Conservation (phyloP, 2,888 invertebrate species). For the Pollenia labialis region DNA sequence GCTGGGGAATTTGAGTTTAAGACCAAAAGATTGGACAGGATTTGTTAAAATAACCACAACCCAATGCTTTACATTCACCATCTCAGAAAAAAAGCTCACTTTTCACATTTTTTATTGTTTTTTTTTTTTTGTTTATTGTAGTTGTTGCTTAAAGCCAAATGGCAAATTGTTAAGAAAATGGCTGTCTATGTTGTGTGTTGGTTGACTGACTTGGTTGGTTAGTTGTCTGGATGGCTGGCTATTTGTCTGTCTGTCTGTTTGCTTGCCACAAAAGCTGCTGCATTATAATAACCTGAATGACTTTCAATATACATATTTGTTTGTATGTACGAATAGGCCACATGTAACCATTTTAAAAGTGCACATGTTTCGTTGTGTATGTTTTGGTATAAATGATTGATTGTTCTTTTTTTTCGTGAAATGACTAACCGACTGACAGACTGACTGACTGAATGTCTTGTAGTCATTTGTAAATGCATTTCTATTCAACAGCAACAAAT, state of each 20-base stretch:
- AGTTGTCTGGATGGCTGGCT: constrained; percentile 44
- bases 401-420: background rate
- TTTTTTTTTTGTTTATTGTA: background rate
- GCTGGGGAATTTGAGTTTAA: constrained; percentile 11
- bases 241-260: constrained; percentile 43
- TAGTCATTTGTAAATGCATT: constrained; percentile 61
- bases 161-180: constrained; percentile 73
- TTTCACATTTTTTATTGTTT: background rate
- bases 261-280: constrained; percentile 63
- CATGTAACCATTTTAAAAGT: constrained; percentile 38
- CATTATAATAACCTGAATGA: constrained; percentile 53
- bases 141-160: constrained; percentile 62
- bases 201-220: constrained; percentile 18
- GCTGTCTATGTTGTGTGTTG: constrained; percentile 53
- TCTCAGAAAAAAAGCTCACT: constrained; percentile 23
- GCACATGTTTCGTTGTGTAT: background rate
- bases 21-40: constrained; percentile 55
- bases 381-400: background rate
- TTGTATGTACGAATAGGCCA: constrained; percentile 14
- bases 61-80: constrained; percentile 68
- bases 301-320: constrained; percentile 27
- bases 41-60: constrained; percentile 66
- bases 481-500: constrained; percentile 79
- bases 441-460: constrained; percentile 27
- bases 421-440: constrained; percentile 6